Conservation (phyloP, 2,797 vertebrate species). For the Simalia tracyae region DNA sequence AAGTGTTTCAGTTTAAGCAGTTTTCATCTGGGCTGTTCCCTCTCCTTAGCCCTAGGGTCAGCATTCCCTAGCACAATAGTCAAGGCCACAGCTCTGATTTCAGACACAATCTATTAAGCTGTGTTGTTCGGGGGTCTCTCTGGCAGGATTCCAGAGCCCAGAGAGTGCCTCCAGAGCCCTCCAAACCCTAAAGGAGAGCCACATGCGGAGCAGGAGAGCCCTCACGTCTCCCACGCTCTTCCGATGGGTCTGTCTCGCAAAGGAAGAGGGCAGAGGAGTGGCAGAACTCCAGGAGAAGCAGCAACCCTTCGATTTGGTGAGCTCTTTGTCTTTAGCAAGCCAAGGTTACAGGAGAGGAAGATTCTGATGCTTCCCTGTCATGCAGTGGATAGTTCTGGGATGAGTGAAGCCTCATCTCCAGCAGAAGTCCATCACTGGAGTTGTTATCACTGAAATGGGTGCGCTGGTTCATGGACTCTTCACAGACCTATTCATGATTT, state of each 20-base stretch:
- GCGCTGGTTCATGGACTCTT: no score
- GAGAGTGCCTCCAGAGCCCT: slow-evolving; percentile 71
- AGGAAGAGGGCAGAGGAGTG: slow-evolving; percentile 2
- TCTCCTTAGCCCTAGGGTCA: no score
- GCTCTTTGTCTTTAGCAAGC: slow-evolving; percentile 16
- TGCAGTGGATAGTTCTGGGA: no score
- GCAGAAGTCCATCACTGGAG: no score
- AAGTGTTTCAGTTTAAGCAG: background rate
- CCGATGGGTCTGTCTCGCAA: slow-evolving; percentile 61
- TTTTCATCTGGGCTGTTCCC: background rate
- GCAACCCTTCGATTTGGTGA: slow-evolving; percentile 48
- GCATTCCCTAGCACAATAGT: background rate
- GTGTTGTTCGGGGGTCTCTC: slow-evolving; percentile 11
- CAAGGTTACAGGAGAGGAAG: background rate
- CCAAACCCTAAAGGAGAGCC: slow-evolving; percentile 55
- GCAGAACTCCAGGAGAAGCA: background rate
- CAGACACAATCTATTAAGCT: background rate
- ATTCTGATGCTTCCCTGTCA: no score
- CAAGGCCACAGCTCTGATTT: background rate
- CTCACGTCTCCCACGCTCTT: slow-evolving; percentile 75
- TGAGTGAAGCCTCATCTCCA: background rate
- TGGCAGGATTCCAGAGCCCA: slow-evolving; percentile 75
- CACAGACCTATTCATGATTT: no score
- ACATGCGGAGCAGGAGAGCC: slow-evolving; percentile 69
- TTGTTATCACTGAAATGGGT: no score